phyloP scores from a whole-genome alignment of 2,113 vertebrate genomes.

The Aleadryas rufinucha region DNA sequence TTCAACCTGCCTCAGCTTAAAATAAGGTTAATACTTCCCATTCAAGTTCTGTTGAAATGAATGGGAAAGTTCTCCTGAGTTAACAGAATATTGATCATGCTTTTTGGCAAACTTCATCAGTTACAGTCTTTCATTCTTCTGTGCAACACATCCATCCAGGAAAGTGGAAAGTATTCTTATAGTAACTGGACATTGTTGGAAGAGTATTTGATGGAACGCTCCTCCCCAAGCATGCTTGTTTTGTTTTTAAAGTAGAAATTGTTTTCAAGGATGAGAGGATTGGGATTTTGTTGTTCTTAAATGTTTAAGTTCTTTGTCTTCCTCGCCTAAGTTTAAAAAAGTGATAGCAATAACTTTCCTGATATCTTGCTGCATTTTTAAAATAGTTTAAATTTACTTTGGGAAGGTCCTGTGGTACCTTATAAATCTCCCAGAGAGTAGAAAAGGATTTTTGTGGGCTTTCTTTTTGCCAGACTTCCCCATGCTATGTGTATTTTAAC shows the following conservation, averaged over 20 bases:
- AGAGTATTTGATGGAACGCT: neutral
- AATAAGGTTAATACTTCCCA: neutral
- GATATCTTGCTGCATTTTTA: neutral
- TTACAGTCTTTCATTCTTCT: neutral
- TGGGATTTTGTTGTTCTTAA: neutral
- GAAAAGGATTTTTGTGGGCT: constrained; percentile 43
- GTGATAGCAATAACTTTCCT: neutral
- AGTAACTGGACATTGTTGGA: neutral
- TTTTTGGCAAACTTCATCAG: neutral
- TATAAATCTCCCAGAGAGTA: constrained; percentile 15
- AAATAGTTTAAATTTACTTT: constrained; percentile 14
- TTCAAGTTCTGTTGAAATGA: neutral
- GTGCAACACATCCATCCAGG: neutral
- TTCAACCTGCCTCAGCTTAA: neutral
- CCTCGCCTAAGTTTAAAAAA: neutral
- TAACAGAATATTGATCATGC: neutral
- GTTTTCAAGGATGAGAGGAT: neutral
- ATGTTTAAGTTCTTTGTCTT: neutral
- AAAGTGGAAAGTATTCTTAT: neutral
- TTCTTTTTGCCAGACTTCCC: constrained; percentile 9
- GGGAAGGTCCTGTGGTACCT: neutral
- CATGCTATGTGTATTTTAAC: neutral
- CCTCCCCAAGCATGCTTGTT: neutral
- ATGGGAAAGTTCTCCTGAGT: neutral
- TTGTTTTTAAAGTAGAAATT: neutral